A percentile compares a stretch with the other conserved stretches of the same genome.
phyloP scores from a whole-genome alignment of 2,113 vertebrate genomes.

The Notarius quadriscutis region DNA sequence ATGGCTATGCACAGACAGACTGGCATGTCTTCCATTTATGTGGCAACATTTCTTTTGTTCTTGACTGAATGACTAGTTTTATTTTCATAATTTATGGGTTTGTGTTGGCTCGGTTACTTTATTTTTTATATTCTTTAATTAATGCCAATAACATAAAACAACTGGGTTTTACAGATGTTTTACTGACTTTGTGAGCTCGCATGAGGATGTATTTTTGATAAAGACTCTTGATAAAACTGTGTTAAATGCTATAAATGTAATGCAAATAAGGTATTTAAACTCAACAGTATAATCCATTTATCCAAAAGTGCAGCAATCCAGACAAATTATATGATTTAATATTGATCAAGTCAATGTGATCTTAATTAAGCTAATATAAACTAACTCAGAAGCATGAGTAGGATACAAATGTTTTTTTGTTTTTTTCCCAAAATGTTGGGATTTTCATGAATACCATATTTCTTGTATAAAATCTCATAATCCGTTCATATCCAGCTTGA shows the following conservation, averaged over 20 bases:
- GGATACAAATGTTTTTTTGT: not conserved
- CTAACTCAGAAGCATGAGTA: not conserved
- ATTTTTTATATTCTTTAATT: not conserved
- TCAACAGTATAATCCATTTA: not conserved
- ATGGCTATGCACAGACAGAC: not conserved
- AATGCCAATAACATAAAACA: not conserved
- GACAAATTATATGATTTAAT: not conserved
- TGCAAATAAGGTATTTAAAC: not conserved
- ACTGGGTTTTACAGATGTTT: not conserved
- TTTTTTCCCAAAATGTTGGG: not conserved
- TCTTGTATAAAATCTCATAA: not conserved
- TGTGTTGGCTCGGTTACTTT: not conserved
- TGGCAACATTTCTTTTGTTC: not conserved
- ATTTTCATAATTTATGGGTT: constrained; percentile 2
- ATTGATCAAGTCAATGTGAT: not conserved
- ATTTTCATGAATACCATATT: not conserved
- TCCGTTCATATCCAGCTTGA: not conserved
- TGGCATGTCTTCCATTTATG: not conserved
- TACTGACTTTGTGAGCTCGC: not conserved
- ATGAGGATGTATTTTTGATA: not conserved
- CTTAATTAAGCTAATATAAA: not conserved
- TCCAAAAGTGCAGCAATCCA: not conserved
- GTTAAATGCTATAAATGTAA: not conserved
- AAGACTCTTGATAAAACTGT: not conserved
- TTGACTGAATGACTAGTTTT: not conserved